Conservation (phyloP, 23 tunicate genomes). For the Trididemnum nubilum region DNA sequence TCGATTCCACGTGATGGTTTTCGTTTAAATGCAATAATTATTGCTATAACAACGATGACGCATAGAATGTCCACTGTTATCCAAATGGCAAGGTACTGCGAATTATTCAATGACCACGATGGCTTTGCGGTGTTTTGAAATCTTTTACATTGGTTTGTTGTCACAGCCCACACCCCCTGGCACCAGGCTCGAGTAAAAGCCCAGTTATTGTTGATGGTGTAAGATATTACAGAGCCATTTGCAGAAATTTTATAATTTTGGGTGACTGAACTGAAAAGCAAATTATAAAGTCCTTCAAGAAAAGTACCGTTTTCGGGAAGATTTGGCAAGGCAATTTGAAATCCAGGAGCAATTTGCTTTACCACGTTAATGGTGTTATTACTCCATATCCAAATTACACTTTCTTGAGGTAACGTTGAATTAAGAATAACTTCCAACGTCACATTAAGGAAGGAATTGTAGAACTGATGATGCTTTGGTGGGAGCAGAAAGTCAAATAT, state of each 20-base stretch:
- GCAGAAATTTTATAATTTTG: conserved; percentile 11
- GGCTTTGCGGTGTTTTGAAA: not conserved
- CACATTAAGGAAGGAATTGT: conserved; percentile 10
- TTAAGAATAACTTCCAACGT: conserved; percentile 33
- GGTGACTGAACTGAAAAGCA: conserved; percentile 18
- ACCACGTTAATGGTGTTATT: not conserved
- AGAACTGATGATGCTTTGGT: conserved; percentile 35
- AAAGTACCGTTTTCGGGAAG: not conserved
- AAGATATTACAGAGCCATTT: conserved; percentile 35
- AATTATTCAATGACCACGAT: conserved; percentile 2
- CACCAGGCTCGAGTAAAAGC: conserved; percentile 53
- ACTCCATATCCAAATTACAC: conserved; percentile 48
- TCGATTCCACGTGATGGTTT: too few relatives aligned
- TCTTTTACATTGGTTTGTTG: conserved; percentile 25
- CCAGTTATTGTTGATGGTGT: conserved; percentile 38
- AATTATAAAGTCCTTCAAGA: conserved; percentile 31
- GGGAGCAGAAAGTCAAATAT: conserved; percentile 73
- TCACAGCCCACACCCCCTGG: conserved; percentile 58
- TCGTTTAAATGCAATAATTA: too few relatives aligned
- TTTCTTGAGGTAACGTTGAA: conserved; percentile 37
- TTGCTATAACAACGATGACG: not conserved
- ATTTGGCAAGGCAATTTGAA: conserved; percentile 36
- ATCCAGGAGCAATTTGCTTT: conserved; percentile 51
- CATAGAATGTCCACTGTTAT: not conserved
- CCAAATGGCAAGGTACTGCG: conserved; percentile 21